Evolutionary conservation across 2,797 vertebrate species (phyloP).

Genomic region (Protonibea diacanthus): DNA sequence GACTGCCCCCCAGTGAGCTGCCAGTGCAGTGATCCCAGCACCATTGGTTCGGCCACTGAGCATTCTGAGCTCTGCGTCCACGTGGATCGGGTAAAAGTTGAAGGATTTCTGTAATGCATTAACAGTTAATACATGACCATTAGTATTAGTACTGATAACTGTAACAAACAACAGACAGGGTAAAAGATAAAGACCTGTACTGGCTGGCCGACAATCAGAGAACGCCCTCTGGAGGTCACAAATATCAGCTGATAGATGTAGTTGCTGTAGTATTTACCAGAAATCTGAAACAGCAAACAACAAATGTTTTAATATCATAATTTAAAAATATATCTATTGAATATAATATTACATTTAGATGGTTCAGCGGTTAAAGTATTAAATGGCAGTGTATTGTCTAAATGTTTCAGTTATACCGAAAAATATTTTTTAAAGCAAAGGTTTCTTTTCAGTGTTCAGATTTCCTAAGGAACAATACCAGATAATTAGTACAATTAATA

Average conservation of each 20-base stretch:
- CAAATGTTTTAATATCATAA: neutral
- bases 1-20: slow-evolving; percentile 56
- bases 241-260: slow-evolving; percentile 62
- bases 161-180: neutral
- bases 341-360: neutral
- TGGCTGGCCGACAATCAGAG: slow-evolving; percentile 39
- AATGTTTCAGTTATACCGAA: too few species aligned
- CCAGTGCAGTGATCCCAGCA: slow-evolving; percentile 35
- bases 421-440: too few species aligned
- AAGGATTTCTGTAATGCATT: slow-evolving; percentile 30
- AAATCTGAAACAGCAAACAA: slow-evolving; percentile 49
- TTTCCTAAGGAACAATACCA: too few species aligned
- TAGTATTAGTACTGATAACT: neutral
- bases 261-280: slow-evolving; percentile 53
- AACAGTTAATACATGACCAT: neutral
- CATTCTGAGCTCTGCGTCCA: slow-evolving; percentile 30
- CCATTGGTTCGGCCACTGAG: slow-evolving; percentile 38
- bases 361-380: neutral
- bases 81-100: slow-evolving; percentile 31
- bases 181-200: slow-evolving; percentile 44
- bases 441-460: too few species aligned
- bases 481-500: too few species aligned
- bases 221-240: slow-evolving; percentile 55
- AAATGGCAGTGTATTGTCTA: too few species aligned
- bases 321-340: neutral